Conservation (phyloP, 2,888 invertebrate genomes). For the Sphinx pinastri region DNA sequence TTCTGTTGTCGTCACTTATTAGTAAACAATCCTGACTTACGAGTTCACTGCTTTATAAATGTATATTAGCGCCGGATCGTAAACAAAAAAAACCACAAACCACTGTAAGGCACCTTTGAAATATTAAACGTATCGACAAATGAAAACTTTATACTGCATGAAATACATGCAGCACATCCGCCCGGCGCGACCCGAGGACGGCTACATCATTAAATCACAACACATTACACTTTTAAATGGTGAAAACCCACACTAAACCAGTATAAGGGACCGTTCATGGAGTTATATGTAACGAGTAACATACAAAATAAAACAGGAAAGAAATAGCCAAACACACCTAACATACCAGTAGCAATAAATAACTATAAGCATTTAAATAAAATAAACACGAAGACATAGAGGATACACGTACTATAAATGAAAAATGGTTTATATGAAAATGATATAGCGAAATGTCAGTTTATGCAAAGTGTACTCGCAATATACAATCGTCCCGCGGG, state of each 20-base stretch:
- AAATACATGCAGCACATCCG: neutral
- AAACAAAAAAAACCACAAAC: neutral
- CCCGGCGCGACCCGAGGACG: neutral
- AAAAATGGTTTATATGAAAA: too few species aligned
- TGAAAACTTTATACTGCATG: neutral
- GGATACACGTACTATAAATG: too few species aligned
- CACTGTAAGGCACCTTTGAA: neutral
- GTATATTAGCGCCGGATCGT: neutral
- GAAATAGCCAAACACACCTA: too few species aligned
- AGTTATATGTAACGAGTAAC: neutral
- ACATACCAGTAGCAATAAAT: too few species aligned
- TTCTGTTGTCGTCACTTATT: too few species aligned
- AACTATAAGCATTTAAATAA: too few species aligned
- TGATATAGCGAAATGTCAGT: too few species aligned
- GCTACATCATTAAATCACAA: neutral
- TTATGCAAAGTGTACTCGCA: too few species aligned
- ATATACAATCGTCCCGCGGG: neutral
- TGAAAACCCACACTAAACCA: neutral
- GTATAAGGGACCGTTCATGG: neutral
- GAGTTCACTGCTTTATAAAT: too few species aligned
- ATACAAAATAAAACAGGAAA: too few species aligned
- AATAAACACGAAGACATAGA: too few species aligned
- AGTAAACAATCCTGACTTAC: too few species aligned
- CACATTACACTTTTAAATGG: neutral
- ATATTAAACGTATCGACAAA: neutral